Conservation (phyloP, 2,888 invertebrate species). For the Lobophora halterata region DNA sequence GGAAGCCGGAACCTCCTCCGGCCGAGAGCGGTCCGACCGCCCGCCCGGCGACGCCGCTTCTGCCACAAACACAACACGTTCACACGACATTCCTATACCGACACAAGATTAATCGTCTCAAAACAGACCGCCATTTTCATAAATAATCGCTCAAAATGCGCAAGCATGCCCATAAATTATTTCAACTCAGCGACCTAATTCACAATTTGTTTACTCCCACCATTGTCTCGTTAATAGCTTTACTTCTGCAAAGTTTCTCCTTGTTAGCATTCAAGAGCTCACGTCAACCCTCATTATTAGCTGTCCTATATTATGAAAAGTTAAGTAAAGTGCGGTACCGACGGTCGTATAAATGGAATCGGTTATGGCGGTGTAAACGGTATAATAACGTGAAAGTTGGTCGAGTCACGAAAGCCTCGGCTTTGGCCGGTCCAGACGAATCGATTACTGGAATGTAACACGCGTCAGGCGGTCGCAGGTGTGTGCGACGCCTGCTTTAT, state of each 20-base stretch:
- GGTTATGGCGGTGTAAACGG: conserved; percentile 60
- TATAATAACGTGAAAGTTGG: conserved; percentile 58
- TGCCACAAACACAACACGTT: conserved; percentile 25
- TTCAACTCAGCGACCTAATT: conserved; percentile 35
- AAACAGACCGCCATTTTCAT: conserved; percentile 6
- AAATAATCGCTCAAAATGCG: conserved; percentile 30
- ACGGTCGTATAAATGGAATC: conserved; percentile 53
- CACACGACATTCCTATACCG: conserved; percentile 12
- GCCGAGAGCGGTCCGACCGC: conserved; percentile 69
- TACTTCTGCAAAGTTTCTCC: conserved; percentile 42
- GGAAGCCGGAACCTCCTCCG: conserved; percentile 73
- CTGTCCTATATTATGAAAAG: conserved; percentile 52
- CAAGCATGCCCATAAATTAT: conserved; percentile 32
- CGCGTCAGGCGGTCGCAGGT: conserved; percentile 57
- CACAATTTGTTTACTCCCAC: conserved; percentile 36
- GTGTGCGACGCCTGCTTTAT: conserved; percentile 52
- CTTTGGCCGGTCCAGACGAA: conserved; percentile 62
- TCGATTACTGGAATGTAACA: conserved; percentile 64
- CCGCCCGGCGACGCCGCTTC: conserved; percentile 70
- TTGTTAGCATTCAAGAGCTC: conserved; percentile 48
- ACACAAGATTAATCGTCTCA: conserved; percentile 12
- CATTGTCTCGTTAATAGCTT: conserved; percentile 43
- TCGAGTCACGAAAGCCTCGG: conserved; percentile 57
- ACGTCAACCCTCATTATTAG: conserved; percentile 50
- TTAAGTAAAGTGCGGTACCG: conserved; percentile 44